phyloP scores from a whole-genome alignment of 2,888 invertebrate species.

The Boloria euphrosyne region DNA sequence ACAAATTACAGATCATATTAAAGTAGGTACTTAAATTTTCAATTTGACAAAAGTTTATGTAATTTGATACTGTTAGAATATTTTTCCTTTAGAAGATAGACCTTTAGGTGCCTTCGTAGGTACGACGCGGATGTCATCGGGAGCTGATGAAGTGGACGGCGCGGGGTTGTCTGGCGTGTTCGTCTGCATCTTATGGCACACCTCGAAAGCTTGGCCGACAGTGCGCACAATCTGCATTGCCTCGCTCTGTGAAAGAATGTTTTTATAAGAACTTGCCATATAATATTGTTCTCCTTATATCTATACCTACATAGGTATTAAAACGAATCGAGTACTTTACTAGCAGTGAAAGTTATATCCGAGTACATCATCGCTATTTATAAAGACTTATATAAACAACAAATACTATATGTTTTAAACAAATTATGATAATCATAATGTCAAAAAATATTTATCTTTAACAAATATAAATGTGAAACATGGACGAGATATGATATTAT shows the following conservation, averaged over 20 bases:
- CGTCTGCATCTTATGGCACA: conserved; percentile 96
- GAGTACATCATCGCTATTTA: neutral
- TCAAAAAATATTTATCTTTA: conserved; percentile 4
- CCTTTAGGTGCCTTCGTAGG: conserved; percentile 66
- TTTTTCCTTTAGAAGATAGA: conserved; percentile 43
- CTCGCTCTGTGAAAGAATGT: conserved; percentile 90
- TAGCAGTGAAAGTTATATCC: neutral
- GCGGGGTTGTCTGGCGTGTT: conserved; percentile 73
- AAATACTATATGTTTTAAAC: neutral
- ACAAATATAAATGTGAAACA: neutral
- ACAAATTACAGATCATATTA: conserved; percentile 1
- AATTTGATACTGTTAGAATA: neutral
- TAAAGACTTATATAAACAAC: neutral
- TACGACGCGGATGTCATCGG: conserved; percentile 55
- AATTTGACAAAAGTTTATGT: too few relatives aligned
- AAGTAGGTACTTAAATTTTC: too few relatives aligned
- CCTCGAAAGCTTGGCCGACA: conserved; percentile 99
- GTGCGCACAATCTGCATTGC: conserved; percentile 99
- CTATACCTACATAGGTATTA: neutral
- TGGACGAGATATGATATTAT: conserved; percentile 14
- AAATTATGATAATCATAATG: conserved; percentile 1
- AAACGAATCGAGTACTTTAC: too few relatives aligned
- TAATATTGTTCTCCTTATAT: neutral
- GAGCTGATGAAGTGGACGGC: conserved; percentile 65
- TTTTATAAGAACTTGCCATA: neutral